phyloP scores from a whole-genome alignment of 2,113 vertebrate genomes.

The Chaetura pelagica region DNA sequence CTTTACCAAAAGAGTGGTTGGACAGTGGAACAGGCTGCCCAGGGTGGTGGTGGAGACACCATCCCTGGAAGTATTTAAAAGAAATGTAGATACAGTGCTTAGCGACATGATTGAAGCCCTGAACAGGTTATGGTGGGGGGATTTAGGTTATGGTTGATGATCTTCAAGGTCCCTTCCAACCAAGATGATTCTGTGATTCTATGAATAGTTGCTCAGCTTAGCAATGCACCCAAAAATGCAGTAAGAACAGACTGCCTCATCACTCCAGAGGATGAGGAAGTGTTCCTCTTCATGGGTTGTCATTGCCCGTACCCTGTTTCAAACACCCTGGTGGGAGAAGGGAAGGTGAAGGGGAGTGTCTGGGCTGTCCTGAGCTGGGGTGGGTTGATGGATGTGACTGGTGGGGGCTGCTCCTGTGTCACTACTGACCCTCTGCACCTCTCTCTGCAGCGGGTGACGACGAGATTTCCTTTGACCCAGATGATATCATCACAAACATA shows the following conservation, averaged over 20 bases:
- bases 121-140: no score
- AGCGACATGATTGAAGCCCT: no score
- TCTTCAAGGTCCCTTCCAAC: no score
- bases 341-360: neutral
- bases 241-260: neutral
- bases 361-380: rapidly evolving
- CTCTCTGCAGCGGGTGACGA: slow-evolving; percentile 87
- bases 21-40: no score
- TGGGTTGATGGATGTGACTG: neutral
- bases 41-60: no score
- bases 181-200: no score
- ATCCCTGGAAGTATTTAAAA: no score
- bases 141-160: no score
- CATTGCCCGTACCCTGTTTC: neutral
- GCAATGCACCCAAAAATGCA: neutral
- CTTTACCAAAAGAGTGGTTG: no score
- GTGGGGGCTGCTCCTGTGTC: rapidly evolving
- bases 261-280: neutral
- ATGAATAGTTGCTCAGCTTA: neutral
- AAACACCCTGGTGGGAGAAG: neutral
- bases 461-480: slow-evolving; percentile 97
- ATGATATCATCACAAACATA: slow-evolving; percentile 98
- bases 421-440: neutral
- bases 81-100: no score
- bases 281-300: rapidly evolving